These are phyloP conservation scores for Eupithecia vulgata DNA, from an alignment of 2,888 invertebrate species.

Conservation along the genomic window DNA sequence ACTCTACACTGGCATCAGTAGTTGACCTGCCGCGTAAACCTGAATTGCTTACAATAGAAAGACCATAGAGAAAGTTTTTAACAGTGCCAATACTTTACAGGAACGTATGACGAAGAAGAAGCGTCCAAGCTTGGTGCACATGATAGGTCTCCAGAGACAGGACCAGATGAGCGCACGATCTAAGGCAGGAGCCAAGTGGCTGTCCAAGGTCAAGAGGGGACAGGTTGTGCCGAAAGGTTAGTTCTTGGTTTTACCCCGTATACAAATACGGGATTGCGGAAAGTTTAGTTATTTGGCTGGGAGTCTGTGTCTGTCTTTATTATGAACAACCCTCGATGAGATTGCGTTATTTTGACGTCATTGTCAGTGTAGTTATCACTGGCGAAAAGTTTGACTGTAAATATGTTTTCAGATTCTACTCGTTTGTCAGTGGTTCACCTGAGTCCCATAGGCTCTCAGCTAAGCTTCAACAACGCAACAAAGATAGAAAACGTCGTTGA, in stretches of 20 bases:
- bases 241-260: background rate
- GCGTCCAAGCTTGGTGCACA: constrained; percentile 92
- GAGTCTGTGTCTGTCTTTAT: background rate
- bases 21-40: too few relatives aligned
- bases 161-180: constrained; percentile 90
- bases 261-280: background rate
- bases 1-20: too few relatives aligned
- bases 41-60: too few relatives aligned
- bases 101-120: constrained; percentile 88
- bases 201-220: constrained; percentile 93
- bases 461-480: constrained; percentile 91
- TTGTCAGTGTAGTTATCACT: background rate
- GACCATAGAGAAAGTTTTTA: background rate
- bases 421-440: constrained; percentile 91
- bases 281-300: background rate
- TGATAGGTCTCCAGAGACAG: constrained; percentile 90
- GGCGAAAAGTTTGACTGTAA: background rate
- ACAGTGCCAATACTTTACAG: constrained; percentile 54
- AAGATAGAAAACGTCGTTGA: constrained; percentile 95
- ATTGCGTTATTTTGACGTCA: background rate
- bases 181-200: constrained; percentile 94
- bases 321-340: background rate
- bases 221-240: constrained; percentile 90
- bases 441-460: constrained; percentile 92
- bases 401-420: constrained; percentile 85